Conservation (phyloP, 2,113 vertebrate species). For the Mastomys natalensis region DNA sequence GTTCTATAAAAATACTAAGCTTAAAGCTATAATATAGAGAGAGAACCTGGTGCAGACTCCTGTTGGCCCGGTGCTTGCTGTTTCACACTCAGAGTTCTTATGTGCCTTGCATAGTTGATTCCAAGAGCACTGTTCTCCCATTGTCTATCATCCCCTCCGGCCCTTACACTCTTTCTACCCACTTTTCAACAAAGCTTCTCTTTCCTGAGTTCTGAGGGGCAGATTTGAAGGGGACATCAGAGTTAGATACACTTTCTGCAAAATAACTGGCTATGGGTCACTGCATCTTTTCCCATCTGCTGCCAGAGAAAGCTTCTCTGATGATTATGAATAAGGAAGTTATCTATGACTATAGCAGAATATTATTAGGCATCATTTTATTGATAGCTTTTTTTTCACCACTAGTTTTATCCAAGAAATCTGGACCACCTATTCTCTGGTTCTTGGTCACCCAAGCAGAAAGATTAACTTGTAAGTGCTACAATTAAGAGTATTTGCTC, state of each 20-base stretch:
- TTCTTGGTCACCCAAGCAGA: background rate
- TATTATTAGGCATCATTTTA: background rate
- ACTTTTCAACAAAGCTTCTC: background rate
- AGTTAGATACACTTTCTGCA: background rate
- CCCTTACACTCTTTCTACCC: background rate
- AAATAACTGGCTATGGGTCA: background rate
- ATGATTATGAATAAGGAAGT: background rate
- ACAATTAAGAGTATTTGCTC: background rate
- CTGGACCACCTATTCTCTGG: background rate
- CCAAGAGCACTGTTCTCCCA: background rate
- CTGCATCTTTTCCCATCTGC: accelerated
- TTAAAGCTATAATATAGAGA: background rate
- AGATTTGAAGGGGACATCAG: no score
- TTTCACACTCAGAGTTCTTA: background rate
- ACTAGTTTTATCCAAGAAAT: background rate
- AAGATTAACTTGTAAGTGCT: background rate
- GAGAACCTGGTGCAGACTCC: background rate
- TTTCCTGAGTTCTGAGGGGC: background rate
- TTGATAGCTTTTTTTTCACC: background rate
- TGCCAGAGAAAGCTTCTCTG: background rate
- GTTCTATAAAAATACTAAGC: background rate
- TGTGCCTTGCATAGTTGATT: background rate
- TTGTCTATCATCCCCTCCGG: background rate
- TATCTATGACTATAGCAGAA: background rate
- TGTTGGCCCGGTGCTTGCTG: background rate